Evolutionary conservation across 2,888 invertebrate species (phyloP).

Genomic region (Campopleginae sp.): DNA sequence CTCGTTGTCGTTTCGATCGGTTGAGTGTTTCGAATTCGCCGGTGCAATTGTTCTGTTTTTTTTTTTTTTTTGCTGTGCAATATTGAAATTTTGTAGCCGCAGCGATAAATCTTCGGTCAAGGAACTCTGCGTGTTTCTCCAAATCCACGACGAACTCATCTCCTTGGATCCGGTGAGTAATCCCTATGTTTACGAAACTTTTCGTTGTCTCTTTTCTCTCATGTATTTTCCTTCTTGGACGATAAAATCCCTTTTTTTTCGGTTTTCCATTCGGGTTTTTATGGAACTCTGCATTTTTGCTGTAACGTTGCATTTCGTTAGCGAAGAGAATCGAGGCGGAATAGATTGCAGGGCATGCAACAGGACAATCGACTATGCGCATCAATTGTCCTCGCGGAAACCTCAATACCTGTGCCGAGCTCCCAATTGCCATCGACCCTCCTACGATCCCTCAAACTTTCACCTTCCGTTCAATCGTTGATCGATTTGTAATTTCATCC

Average conservation of each 20-base stretch:
- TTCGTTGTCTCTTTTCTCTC: neutral
- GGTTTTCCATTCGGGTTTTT: neutral
- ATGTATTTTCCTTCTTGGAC: neutral
- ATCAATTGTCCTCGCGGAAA: conserved; percentile 41
- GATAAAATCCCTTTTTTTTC: neutral
- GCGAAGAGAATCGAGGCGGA: neutral
- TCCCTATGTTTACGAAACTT: neutral
- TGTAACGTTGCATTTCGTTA: neutral
- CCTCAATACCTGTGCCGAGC: conserved; percentile 37
- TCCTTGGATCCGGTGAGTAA: conserved; percentile 11
- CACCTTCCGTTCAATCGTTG: neutral
- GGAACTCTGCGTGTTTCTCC: neutral
- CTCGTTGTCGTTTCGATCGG: neutral
- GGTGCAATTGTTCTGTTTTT: neutral
- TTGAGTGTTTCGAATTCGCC: neutral
- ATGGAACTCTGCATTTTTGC: neutral
- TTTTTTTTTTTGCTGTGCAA: conserved; percentile 1
- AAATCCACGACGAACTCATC: neutral
- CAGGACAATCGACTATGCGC: conserved; percentile 50
- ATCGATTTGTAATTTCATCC: conserved; percentile 24
- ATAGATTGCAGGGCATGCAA: conserved; percentile 45
- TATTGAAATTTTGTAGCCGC: neutral
- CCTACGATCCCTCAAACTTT: conserved; percentile 24
- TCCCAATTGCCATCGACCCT: neutral
- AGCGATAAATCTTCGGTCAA: neutral